Evolutionary conservation across 2,797 vertebrate genomes (phyloP).

Genomic region (Urosaurus nigricauda): DNA sequence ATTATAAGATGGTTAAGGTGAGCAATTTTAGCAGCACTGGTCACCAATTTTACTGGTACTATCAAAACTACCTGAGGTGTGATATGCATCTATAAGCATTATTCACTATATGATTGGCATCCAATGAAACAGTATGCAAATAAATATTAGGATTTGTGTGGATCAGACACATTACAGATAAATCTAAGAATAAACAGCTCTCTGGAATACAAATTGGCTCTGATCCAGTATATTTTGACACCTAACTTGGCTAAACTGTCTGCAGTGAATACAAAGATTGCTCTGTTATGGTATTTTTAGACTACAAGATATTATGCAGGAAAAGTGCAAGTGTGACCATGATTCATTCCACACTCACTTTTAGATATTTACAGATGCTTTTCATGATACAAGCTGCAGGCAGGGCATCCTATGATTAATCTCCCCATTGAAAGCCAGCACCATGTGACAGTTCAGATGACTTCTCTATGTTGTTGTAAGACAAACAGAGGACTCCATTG

Average conservation of each 20-base stretch:
- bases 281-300: conserved; percentile 39
- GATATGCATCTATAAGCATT: background rate
- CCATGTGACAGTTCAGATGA: conserved; percentile 12
- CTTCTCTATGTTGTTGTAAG: conserved; percentile 49
- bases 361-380: conserved; percentile 43
- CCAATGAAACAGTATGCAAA: background rate
- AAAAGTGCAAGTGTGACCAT: conserved; percentile 53
- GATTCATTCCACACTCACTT: conserved; percentile 50
- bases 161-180: background rate
- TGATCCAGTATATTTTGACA: conserved; percentile 41
- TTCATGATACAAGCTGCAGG: conserved; percentile 40
- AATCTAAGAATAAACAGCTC: conserved; percentile 19
- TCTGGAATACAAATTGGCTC: conserved; percentile 11
- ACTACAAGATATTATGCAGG: conserved; percentile 24
- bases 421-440: conserved; percentile 50
- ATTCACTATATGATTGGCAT: background rate
- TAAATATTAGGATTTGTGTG: background rate
- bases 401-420: conserved; percentile 55
- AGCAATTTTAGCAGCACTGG: background rate
- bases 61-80: background rate
- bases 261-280: conserved; percentile 35
- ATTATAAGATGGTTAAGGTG: background rate
- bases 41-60: too few relatives aligned
- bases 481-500: conserved; percentile 35
- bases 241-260: conserved; percentile 49